Evolutionary conservation across 1,140 invertebrate species (phyloP).

Genomic region (Diabrotica virgifera): DNA sequence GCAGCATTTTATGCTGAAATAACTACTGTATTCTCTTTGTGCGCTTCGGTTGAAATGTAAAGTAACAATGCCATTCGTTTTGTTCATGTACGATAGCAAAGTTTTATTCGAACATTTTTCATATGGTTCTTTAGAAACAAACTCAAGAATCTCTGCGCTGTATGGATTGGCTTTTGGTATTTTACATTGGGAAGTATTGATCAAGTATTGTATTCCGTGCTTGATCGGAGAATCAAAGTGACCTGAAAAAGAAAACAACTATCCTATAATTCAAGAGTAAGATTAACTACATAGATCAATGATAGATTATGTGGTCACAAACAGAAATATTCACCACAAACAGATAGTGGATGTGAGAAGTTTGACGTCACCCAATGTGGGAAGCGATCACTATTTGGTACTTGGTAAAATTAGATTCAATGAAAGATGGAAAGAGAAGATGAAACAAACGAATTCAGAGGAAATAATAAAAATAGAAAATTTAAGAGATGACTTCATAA

Average conservation of each 20-base stretch:
- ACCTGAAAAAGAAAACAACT: background rate
- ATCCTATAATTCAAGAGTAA: too few relatives aligned
- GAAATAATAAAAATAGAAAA: too few relatives aligned
- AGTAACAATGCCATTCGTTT: constrained; percentile 18
- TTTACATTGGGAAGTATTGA: constrained; percentile 34
- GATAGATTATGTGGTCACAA: too few relatives aligned
- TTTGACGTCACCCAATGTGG: too few relatives aligned
- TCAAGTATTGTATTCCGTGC: constrained; percentile 24
- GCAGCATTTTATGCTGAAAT: constrained; percentile 29
- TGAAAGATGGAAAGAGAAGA: too few relatives aligned
- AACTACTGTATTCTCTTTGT: constrained; percentile 24
- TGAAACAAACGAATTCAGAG: too few relatives aligned
- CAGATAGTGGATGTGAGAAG: too few relatives aligned
- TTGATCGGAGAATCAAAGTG: background rate
- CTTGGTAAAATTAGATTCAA: too few relatives aligned
- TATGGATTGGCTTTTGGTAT: constrained; percentile 37
- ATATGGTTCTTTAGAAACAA: constrained; percentile 28
- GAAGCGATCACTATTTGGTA: too few relatives aligned
- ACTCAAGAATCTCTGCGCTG: constrained; percentile 33
- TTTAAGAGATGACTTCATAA: too few relatives aligned
- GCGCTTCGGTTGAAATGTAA: constrained; percentile 30
- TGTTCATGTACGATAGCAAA: constrained; percentile 34
- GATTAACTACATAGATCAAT: too few relatives aligned
- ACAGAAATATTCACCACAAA: too few relatives aligned
- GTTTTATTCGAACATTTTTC: constrained; percentile 22